phyloP scores from a whole-genome alignment of 2,888 invertebrate genomes.

The Biston betularia region DNA sequence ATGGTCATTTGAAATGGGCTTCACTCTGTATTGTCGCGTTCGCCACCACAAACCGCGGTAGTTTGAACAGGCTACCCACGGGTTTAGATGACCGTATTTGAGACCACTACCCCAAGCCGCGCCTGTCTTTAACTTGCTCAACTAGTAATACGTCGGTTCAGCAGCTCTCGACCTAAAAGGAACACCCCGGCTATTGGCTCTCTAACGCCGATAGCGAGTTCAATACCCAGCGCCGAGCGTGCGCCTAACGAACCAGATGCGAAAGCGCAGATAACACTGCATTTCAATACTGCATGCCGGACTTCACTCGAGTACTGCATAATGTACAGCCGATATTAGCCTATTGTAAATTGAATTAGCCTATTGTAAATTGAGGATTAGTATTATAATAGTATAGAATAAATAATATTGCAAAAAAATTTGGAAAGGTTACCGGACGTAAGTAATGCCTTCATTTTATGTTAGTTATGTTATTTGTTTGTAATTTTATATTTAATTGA shows the following conservation, averaged over 20 bases:
- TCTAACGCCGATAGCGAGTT: slow-evolving; percentile 81
- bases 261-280: slow-evolving; percentile 73
- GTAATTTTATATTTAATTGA: too few relatives aligned
- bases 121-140: too few relatives aligned
- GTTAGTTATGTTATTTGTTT: too few relatives aligned
- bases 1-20: too few relatives aligned
- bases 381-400: slow-evolving; percentile 1
- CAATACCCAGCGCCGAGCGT: slow-evolving; percentile 70
- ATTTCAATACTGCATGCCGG: slow-evolving; percentile 66
- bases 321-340: slow-evolving; percentile 18
- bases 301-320: slow-evolving; percentile 24
- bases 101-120: too few relatives aligned
- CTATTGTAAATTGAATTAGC: slow-evolving; percentile 12
- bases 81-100: too few relatives aligned
- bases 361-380: slow-evolving; percentile 11
- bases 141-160: background rate
- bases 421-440: background rate
- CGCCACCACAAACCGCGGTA: too few relatives aligned
- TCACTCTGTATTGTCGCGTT: too few relatives aligned
- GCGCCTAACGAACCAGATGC: slow-evolving; percentile 81
- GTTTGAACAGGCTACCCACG: too few relatives aligned
- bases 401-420: background rate
- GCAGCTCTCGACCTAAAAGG: slow-evolving; percentile 32
- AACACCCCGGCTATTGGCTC: slow-evolving; percentile 61
- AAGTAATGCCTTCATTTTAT: too few relatives aligned